phyloP scores from a whole-genome alignment of 2,113 vertebrate genomes.

The Forbesichthys agassizii region DNA sequence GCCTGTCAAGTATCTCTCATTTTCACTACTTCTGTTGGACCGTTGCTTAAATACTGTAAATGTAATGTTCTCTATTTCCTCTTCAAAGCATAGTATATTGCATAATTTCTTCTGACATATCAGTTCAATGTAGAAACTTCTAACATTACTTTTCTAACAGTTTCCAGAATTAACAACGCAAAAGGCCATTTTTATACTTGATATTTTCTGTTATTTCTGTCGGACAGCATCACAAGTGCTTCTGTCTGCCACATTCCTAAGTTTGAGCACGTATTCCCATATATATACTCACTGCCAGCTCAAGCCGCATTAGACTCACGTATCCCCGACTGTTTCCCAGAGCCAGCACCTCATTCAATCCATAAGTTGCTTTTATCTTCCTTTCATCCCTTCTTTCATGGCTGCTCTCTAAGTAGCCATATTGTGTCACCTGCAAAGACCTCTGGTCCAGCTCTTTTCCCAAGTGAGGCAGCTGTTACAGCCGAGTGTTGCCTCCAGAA shows the following conservation, averaged over 20 bases:
- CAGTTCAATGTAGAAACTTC: too few relatives aligned
- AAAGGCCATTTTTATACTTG: too few relatives aligned
- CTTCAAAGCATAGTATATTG: not conserved
- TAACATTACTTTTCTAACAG: not conserved
- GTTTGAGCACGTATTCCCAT: conserved; percentile 5
- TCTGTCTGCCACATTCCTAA: not conserved
- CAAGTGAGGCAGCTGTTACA: conserved; percentile 49
- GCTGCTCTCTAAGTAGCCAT: conserved; percentile 26
- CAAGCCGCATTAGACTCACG: conserved; percentile 6
- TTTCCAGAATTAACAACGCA: not conserved
- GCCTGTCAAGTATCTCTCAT: conserved; percentile 19
- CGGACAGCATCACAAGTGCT: not conserved
- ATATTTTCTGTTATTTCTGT: not conserved
- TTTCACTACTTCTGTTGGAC: not conserved
- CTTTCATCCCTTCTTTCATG: not conserved
- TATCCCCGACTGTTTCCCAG: not conserved
- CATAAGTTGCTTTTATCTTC: not conserved
- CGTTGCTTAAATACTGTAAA: not conserved
- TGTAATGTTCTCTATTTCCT: not conserved
- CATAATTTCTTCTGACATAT: not conserved
- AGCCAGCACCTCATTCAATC: conserved; percentile 13
- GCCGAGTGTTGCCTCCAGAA: conserved; percentile 40
- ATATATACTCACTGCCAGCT: not conserved
- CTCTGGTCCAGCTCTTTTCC: conserved; percentile 17
- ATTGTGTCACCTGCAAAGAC: not conserved